phyloP scores from a whole-genome alignment of 2,888 invertebrate species.

The Drosophila prostipennis region DNA sequence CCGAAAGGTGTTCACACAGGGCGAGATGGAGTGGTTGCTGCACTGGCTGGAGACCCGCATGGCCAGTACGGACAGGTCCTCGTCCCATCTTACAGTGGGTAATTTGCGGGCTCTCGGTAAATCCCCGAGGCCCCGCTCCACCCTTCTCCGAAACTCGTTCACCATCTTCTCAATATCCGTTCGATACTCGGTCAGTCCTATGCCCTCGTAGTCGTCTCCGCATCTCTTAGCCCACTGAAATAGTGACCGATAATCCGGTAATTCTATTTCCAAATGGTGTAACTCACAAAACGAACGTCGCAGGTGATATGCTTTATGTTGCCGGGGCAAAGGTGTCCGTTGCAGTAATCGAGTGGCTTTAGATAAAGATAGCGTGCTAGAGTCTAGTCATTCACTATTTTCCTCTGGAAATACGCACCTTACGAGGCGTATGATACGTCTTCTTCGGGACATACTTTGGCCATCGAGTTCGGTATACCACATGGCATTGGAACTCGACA shows the following conservation, averaged over 20 bases:
- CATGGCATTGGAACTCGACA: background rate
- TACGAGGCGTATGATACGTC: background rate
- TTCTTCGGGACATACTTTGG: background rate
- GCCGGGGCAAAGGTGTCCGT: constrained; percentile 29
- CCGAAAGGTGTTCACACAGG: constrained; percentile 41
- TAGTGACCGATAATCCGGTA: too few relatives aligned
- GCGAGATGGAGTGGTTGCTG: fast-evolving
- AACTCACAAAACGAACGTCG: constrained; percentile 41
- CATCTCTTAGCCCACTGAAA: constrained; percentile 44
- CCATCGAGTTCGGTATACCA: constrained; percentile 7
- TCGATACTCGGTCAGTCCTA: constrained; percentile 1
- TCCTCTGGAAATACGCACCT: background rate
- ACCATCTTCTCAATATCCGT: background rate
- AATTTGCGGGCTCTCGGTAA: constrained; percentile 15
- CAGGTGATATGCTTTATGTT: constrained; percentile 32
- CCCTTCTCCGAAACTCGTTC: constrained; percentile 4
- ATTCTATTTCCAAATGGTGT: background rate
- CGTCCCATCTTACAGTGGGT: constrained; percentile 28
- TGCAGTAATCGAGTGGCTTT: constrained; percentile 7
- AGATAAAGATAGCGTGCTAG: too few relatives aligned
- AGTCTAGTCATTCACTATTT: background rate
- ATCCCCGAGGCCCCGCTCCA: background rate
- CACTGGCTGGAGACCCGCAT: constrained; percentile 56
- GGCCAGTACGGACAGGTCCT: constrained; percentile 37
- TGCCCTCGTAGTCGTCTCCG: constrained; percentile 19